These are phyloP conservation scores for Neosilurus mollespiculum DNA, from an alignment of 2,797 vertebrate genomes.

Conservation along the genomic window DNA sequence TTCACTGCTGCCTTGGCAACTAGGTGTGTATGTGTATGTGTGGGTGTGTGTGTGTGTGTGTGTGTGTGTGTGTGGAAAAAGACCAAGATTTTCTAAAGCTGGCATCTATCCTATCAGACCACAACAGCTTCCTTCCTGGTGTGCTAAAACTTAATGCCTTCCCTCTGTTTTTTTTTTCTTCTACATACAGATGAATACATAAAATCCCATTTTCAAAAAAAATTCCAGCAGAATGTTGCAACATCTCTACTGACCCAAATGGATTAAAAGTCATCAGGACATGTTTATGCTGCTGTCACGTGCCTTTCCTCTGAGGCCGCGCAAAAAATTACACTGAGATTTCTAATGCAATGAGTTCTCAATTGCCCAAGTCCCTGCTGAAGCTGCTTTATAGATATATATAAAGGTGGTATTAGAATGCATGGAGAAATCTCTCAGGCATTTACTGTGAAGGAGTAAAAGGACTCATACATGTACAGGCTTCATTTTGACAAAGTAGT, in stretches of 20 bases:
- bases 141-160: slow-evolving; percentile 66
- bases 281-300: slow-evolving; percentile 66
- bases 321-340: slow-evolving; percentile 67
- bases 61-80: slow-evolving; percentile 29
- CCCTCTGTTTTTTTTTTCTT: slow-evolving; percentile 41
- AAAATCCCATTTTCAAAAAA: slow-evolving; percentile 61
- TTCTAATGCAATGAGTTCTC: slow-evolving; percentile 59
- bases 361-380: slow-evolving; percentile 34
- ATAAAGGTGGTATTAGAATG: slow-evolving; percentile 48
- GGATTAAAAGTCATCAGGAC: slow-evolving; percentile 73
- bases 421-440: slow-evolving; percentile 49
- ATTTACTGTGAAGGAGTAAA: slow-evolving; percentile 38
- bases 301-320: slow-evolving; percentile 63
- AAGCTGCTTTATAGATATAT: neutral
- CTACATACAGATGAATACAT: slow-evolving; percentile 60
- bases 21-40: slow-evolving; percentile 38
- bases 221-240: slow-evolving; percentile 61
- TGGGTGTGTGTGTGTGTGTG: slow-evolving; percentile 21
- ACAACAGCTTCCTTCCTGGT: slow-evolving; percentile 70
- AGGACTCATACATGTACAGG: slow-evolving; percentile 31
- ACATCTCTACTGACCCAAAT: slow-evolving; percentile 67
- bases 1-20: slow-evolving; percentile 49
- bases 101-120: slow-evolving; percentile 77
- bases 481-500: slow-evolving; percentile 31
- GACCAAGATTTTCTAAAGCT: slow-evolving; percentile 64